These are phyloP conservation scores for Chunga burmeisteri DNA, from an alignment of 2,113 vertebrate genomes.

Conservation along the genomic window DNA sequence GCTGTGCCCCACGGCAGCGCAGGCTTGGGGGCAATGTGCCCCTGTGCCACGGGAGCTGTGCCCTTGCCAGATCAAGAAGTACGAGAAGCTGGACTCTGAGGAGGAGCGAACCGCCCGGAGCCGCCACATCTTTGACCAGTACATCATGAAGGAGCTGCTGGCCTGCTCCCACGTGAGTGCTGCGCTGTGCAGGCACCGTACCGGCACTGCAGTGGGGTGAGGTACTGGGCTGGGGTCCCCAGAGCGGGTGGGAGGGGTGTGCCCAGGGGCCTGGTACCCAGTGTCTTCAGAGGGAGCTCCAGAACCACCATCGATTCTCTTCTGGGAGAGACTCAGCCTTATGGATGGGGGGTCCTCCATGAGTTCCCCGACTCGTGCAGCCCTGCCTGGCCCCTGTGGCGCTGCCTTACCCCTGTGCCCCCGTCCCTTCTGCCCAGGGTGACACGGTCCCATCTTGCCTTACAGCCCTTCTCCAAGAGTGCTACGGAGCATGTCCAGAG, in stretches of 20 bases:
- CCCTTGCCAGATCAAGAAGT: slow-evolving; percentile 73
- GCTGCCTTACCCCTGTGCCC: background rate
- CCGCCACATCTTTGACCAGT: slow-evolving; percentile 76
- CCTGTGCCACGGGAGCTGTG: background rate
- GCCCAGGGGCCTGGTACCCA: background rate
- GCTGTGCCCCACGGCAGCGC: background rate
- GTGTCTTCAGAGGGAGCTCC: background rate
- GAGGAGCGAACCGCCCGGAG: slow-evolving; percentile 66
- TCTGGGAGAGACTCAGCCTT: background rate
- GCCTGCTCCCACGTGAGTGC: slow-evolving; percentile 78
- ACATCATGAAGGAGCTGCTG: slow-evolving; percentile 82
- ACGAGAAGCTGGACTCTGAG: slow-evolving; percentile 78
- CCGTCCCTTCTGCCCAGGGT: background rate
- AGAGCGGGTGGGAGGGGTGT: background rate
- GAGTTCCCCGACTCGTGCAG: fast-evolving
- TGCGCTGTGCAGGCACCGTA: fast-evolving
- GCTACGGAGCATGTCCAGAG: slow-evolving; percentile 76
- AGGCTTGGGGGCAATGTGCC: background rate
- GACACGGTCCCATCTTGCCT: fast-evolving
- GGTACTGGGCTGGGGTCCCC: background rate
- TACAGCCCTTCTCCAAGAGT: slow-evolving; percentile 77
- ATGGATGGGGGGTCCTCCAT: fast-evolving
- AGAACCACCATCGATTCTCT: fast-evolving
- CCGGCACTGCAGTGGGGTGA: background rate
- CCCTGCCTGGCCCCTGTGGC: background rate